Conservation (phyloP, 2,888 invertebrate genomes). For the Drosophila incognita region DNA sequence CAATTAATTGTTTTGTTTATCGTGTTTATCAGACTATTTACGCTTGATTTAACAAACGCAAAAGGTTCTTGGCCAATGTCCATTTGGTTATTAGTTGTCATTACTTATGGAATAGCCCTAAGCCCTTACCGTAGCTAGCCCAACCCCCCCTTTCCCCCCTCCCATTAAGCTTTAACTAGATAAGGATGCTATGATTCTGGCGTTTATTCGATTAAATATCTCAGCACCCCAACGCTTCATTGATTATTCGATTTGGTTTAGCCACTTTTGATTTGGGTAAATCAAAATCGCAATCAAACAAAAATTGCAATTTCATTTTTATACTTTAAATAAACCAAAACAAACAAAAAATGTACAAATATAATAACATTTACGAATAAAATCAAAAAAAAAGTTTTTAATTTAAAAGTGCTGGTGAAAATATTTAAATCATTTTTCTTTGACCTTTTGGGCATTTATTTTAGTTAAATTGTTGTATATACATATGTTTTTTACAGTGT, state of each 20-base stretch:
- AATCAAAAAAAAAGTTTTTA: neutral
- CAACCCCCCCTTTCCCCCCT: too few species aligned
- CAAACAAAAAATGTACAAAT: neutral
- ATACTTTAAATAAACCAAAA: neutral
- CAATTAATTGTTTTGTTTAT: conserved; percentile 81
- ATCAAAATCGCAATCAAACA: neutral
- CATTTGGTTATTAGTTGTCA: conserved; percentile 52
- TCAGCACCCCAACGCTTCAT: conserved; percentile 43
- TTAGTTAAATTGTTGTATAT: neutral
- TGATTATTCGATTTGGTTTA: conserved; percentile 33
- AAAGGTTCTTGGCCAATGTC: conserved; percentile 35
- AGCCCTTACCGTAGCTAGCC: neutral
- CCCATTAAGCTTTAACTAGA: neutral
- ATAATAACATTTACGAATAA: neutral
- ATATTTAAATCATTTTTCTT: neutral
- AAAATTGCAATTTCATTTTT: neutral
- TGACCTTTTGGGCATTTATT: neutral
- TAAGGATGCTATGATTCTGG: neutral
- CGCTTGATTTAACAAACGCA: conserved; percentile 73
- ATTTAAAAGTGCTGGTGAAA: neutral
- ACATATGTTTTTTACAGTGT: neutral
- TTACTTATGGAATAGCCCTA: conserved; percentile 41
- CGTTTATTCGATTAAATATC: conserved; percentile 41
- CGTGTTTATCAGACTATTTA: conserved; percentile 74
- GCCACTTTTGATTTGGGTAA: conserved; percentile 16